Base-by-base conservation (phyloP, 2,113 vertebrate species). In the Machaerirhynchus nigripectus region DNA sequence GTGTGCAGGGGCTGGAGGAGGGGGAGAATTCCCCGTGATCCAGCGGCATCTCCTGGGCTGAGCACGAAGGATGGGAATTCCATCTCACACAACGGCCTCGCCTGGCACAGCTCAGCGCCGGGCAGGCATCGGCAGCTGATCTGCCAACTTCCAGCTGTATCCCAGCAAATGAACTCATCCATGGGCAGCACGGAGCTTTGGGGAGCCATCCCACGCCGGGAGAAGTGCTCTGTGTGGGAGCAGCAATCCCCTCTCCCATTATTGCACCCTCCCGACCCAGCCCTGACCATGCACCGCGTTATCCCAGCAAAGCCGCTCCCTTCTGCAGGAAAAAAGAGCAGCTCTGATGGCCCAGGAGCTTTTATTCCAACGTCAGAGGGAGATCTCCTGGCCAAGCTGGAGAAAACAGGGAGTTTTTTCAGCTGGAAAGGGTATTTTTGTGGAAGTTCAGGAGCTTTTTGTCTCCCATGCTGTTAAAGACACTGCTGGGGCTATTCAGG, bases 61-160 rank as follows among this genome's bases (percentile, higher is more conserved):
- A 76, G 50, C 84, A 40, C 28, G 42, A 39, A 67, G 79, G 49
- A 23, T 68, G 18, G 77, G 77, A 87, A 53, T 53, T 53, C 50
- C 50, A 30, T 6, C 50, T 18, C 2, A 4, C 50, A 17, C 50
- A 52, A 4, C 46, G 3, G 46, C 46, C 46, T 47, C 46, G 21
- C 46, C 46, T 47, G 46, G 46, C n/a, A 17, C 76, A 40, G 90
- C 64, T 33, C 73, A 42, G 84, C 88, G 16, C 77, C 15, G 47
- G 10, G 86, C 85, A 95, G 82, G 89, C 30, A 30, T 68, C 90
- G 78, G 86, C 79, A 90, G 87, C 95, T 95, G 56, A 57, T 91
- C 93, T 87, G 75, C 67, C 93, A 82, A 89, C 95, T 93, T 56
- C 92, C 68, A 46, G 96, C 90, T 89, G 90, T 94, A 86, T 94